Base-by-base conservation (phyloP, 2,113 vertebrate genomes). In the Vidua macroura region DNA sequence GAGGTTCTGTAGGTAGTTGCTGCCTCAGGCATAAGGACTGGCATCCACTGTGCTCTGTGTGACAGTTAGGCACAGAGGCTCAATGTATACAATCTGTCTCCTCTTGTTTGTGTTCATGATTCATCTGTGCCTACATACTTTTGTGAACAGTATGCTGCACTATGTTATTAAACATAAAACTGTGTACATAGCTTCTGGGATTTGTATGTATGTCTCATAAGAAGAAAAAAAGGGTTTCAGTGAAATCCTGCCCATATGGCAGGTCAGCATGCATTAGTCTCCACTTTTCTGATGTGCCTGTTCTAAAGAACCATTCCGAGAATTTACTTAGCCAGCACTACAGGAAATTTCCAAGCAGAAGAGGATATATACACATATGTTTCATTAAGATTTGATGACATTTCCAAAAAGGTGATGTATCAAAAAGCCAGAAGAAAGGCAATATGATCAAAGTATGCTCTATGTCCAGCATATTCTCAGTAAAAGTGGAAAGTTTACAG, bases 81-180 rank as follows among this genome's bases (percentile, higher is more conserved):
- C 74, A 83, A 73, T 77, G 79, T 95, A 93, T 91, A 90, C 88
- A 95, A 95, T 94, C 95, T 96, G 92, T 94, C 88, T 95, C 69
- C 51, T 62, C 94, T 86, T 96, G 96, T 95, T 97, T 95, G 77
- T 89, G 78, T 77, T 95, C 90, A 76, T 93, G 95, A 95, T 88
- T 96, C 96, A 96, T 95, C 92, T 96, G 90, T 94, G 95, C 86
- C 95, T 92, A 56, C 90, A 88, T 53, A 88, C 46, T 92, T 84
- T 86, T 73, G 85, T 19, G 77, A 97, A 67, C 92, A 95, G 85
- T 88, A 82, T 69, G 90, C 73, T 93, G 87, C 67, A 83, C 72
- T 75, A 55, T 93, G 93, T 95, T 96, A 93, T 93, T 94, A 97
- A 96, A 96, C 93, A 94, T 2, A 3, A 87, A 95, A 88, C 76